A percentile compares a stretch with the other conserved stretches of the same genome.
These are phyloP conservation scores for Scortum barcoo DNA, from an alignment of 2,113 vertebrate genomes.

Conservation along the genomic window DNA sequence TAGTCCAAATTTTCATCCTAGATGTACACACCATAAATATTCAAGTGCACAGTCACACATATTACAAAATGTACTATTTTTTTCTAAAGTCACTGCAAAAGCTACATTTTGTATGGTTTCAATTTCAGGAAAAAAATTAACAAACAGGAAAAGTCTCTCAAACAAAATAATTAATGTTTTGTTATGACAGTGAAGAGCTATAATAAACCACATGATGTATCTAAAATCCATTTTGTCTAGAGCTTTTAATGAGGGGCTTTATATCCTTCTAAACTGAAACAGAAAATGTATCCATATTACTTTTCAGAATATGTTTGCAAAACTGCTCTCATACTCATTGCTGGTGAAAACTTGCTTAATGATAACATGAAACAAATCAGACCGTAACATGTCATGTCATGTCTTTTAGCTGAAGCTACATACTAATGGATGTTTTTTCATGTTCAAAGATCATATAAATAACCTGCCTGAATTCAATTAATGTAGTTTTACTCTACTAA, in stretches of 20 bases:
- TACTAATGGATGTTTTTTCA: too few relatives aligned
- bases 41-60: constrained; percentile 4
- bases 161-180: not conserved
- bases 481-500: not conserved
- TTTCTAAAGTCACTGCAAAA: not conserved
- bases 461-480: not conserved
- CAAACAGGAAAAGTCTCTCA: not conserved
- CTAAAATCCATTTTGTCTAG: not conserved
- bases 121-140: not conserved
- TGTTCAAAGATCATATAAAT: not conserved
- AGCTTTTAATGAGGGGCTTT: not conserved
- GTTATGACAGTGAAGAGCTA: not conserved
- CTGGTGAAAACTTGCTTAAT: not conserved
- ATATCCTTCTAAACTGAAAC: not conserved
- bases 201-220: not conserved
- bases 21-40: constrained; percentile 8
- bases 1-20: constrained; percentile 90
- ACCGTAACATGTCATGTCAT: too few relatives aligned
- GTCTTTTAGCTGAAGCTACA: not conserved
- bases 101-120: not conserved
- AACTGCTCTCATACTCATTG: not conserved
- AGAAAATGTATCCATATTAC: not conserved
- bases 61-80: not conserved
- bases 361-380: not conserved
- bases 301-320: not conserved